phyloP scores from a whole-genome alignment of 2,888 invertebrate genomes.

The Idaea dimidiata region DNA sequence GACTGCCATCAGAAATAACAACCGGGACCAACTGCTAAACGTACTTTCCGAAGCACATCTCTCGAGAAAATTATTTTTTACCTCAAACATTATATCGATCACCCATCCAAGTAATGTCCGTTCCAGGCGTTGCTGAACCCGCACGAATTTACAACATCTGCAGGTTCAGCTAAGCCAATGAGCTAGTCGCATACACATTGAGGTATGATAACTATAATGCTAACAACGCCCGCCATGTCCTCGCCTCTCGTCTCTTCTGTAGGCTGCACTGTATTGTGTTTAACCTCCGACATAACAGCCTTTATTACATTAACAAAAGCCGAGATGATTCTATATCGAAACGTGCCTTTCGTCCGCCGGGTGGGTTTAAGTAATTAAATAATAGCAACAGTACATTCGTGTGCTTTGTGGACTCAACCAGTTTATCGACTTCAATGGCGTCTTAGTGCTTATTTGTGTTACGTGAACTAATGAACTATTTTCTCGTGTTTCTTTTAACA shows the following conservation, averaged over 20 bases:
- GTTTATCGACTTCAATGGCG: conserved; percentile 14
- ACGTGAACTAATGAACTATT: not conserved
- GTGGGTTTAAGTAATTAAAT: conserved; percentile 32
- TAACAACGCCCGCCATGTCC: not conserved
- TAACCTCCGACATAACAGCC: not conserved
- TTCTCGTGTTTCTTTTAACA: not conserved
- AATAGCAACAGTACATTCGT: conserved; percentile 29
- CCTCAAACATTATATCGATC: no score
- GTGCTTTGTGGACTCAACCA: conserved; percentile 23
- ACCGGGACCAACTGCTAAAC: no score
- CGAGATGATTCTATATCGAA: conserved; percentile 3
- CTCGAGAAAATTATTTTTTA: no score
- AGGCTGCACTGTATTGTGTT: not conserved
- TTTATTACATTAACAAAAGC: conserved; percentile 6
- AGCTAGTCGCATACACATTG: no score
- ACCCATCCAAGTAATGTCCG: no score
- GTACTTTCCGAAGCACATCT: no score
- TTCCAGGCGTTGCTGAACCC: no score
- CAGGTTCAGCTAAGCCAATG: no score
- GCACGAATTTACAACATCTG: no score
- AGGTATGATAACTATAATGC: not conserved
- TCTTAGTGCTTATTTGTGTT: not conserved
- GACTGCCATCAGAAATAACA: no score
- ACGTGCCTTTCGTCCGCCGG: conserved; percentile 23
- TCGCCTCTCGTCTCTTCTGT: not conserved